Conservation (phyloP, 2,113 vertebrate species). For the Aegotheles bennettii region DNA sequence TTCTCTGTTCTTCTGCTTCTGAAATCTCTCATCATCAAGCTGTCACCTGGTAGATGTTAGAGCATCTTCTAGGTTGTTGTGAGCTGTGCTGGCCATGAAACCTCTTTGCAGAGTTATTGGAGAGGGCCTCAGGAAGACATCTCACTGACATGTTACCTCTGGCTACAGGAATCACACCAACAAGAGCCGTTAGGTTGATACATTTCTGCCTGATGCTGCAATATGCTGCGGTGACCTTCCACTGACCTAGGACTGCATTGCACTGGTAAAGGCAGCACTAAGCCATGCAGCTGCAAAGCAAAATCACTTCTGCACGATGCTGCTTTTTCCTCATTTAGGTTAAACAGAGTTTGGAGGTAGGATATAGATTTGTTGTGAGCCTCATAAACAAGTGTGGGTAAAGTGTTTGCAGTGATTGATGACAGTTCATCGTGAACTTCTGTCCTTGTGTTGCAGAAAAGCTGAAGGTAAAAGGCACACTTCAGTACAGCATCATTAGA, state of each 20-base stretch:
- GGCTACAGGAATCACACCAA: not conserved
- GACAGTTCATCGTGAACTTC: not conserved
- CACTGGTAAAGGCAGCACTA: not conserved
- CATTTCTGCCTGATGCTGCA: not conserved
- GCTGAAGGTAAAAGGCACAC: not conserved
- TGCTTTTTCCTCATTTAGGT: not conserved
- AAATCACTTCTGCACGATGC: not conserved
- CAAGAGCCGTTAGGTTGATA: accelerated
- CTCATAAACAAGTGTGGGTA: not conserved
- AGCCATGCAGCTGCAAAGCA: not conserved
- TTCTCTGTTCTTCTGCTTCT: not conserved
- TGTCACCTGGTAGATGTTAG: not conserved
- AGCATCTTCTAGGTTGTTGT: not conserved
- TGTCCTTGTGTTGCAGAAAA: not conserved
- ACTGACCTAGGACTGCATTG: not conserved
- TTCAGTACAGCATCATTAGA: not conserved
- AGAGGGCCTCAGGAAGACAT: not conserved
- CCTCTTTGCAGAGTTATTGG: not conserved
- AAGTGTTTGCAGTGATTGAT: not conserved
- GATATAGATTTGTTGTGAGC: not conserved
- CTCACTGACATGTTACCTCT: not conserved
- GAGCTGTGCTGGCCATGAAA: not conserved
- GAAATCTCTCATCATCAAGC: not conserved
- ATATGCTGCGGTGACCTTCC: not conserved
- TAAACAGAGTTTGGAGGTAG: not conserved